phyloP scores from a whole-genome alignment of 2,888 invertebrate genomes.

The Mesorhabditis spiculigera region DNA sequence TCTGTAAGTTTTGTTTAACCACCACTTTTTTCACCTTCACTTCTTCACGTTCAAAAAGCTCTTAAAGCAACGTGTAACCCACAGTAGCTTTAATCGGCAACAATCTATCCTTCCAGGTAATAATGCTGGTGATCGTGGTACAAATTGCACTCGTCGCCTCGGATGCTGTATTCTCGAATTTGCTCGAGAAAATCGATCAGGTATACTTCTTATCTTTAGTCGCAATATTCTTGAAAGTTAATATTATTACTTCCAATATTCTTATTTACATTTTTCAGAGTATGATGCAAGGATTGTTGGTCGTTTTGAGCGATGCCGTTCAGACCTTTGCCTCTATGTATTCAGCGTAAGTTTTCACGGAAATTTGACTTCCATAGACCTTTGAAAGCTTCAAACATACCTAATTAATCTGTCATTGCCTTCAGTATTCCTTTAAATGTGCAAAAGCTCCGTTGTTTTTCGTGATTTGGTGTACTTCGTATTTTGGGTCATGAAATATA shows the following conservation, averaged over 20 bases:
- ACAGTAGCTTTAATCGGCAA: not conserved
- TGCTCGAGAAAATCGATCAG: slow-evolving; percentile 1
- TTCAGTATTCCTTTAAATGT: too few species aligned
- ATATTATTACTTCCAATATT: not conserved
- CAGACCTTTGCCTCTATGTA: not conserved
- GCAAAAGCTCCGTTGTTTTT: too few species aligned
- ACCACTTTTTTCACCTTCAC: too few species aligned
- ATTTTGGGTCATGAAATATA: too few species aligned
- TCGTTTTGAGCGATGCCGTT: slow-evolving; percentile 6
- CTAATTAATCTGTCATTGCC: too few species aligned
- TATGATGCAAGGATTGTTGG: slow-evolving; percentile 6
- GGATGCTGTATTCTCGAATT: slow-evolving; percentile 2
- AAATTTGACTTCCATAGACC: not conserved
- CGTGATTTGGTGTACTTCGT: too few species aligned
- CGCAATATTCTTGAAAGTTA: not conserved
- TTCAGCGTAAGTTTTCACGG: slow-evolving; percentile 6
- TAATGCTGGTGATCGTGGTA: not conserved
- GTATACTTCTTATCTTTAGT: not conserved
- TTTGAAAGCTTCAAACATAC: too few species aligned
- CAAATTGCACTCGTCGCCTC: not conserved
- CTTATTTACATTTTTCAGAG: not conserved
- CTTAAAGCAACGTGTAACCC: too few species aligned
- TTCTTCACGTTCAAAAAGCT: too few species aligned
- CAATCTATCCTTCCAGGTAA: not conserved
- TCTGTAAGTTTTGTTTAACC: not conserved